Conservation (phyloP, 2,888 invertebrate species). For the Calameuta filiformis region DNA sequence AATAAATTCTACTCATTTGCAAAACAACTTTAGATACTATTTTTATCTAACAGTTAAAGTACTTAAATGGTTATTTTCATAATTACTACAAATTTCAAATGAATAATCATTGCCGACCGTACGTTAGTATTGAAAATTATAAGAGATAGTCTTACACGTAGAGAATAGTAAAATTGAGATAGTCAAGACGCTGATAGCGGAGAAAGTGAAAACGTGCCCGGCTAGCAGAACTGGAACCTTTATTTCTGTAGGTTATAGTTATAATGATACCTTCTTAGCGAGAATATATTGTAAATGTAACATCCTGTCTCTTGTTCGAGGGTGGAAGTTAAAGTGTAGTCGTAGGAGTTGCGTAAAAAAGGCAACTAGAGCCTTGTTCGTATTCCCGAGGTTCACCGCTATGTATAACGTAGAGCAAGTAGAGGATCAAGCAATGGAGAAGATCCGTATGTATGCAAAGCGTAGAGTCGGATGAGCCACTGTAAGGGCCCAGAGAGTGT, state of each 20-base stretch:
- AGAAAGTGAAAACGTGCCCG: neutral
- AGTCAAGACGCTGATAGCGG: neutral
- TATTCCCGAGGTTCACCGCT: neutral
- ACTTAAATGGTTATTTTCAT: neutral
- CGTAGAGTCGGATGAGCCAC: constrained; percentile 62
- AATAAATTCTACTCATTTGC: neutral
- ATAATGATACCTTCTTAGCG: neutral
- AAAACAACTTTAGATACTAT: neutral
- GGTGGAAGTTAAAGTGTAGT: neutral
- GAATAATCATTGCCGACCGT: neutral
- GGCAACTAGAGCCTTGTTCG: neutral
- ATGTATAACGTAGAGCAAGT: neutral
- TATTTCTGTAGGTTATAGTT: neutral
- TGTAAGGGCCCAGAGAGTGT: constrained; percentile 64
- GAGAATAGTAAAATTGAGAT: neutral
- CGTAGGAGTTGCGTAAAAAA: neutral
- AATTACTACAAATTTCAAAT: neutral
- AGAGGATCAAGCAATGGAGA: neutral
- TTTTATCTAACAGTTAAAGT: neutral
- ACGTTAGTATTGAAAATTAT: neutral
- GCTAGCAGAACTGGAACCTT: neutral
- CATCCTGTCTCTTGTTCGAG: neutral
- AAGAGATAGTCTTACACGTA: neutral
- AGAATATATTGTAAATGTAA: neutral
- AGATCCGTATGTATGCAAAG: constrained; percentile 36